These are phyloP conservation scores for Phalangium opilio DNA, from an alignment of 2,888 invertebrate species.

Conservation along the genomic window DNA sequence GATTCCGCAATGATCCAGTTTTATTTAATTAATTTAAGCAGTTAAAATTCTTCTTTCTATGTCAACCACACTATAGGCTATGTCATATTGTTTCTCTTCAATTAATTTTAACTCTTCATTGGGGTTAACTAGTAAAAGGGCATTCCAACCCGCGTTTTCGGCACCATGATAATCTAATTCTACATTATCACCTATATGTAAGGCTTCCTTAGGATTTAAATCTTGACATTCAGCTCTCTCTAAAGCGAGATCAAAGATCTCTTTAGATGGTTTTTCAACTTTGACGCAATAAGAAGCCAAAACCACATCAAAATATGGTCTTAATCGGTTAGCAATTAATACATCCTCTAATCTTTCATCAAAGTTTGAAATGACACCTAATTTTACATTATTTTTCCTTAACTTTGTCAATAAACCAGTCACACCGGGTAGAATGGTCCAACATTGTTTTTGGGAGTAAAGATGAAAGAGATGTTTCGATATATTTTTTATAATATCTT, in stretches of 20 bases:
- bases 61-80: constrained; percentile 5
- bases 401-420: constrained; percentile 47
- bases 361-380: constrained; percentile 77
- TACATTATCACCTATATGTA: constrained; percentile 69
- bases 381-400: constrained; percentile 22
- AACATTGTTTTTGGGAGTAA: constrained; percentile 54
- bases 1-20: too few species aligned
- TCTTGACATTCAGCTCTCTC: constrained; percentile 32
- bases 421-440: constrained; percentile 52
- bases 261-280: constrained; percentile 53
- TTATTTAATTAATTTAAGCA: too few species aligned
- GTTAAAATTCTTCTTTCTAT: constrained; percentile 7
- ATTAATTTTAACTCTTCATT: not conserved
- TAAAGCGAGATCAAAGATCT: constrained; percentile 53
- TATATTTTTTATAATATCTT: constrained; percentile 22
- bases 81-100: constrained; percentile 5
- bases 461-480: constrained; percentile 33
- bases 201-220: constrained; percentile 42
- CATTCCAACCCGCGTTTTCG: constrained; percentile 55
- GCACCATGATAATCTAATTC: constrained; percentile 64
- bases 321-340: constrained; percentile 47
- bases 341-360: constrained; percentile 61
- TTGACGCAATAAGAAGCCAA: constrained; percentile 59
- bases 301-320: constrained; percentile 60
- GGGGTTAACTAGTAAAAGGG: constrained; percentile 32